Conservation (phyloP, 2,113 vertebrate genomes). For the Platichthys flesus region DNA sequence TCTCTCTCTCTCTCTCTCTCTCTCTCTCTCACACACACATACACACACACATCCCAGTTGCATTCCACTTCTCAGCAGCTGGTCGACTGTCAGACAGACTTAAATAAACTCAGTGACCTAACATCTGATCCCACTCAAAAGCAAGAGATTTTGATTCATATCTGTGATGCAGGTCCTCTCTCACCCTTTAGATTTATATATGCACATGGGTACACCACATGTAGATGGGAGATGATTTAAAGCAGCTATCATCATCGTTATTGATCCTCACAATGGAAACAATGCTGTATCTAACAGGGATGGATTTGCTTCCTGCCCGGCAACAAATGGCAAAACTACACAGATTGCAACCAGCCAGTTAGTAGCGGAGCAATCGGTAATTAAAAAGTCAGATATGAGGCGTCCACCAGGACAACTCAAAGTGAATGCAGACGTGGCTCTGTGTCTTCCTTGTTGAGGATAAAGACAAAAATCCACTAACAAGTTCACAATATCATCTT, state of each 20-base stretch:
- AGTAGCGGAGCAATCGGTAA: neutral
- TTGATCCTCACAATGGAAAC: neutral
- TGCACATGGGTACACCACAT: neutral
- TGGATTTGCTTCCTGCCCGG: neutral
- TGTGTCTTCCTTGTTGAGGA: no score
- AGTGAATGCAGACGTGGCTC: no score
- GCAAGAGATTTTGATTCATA: neutral
- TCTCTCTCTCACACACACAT: neutral
- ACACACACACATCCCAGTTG: neutral
- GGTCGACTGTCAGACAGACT: constrained; percentile 21
- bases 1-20: no score
- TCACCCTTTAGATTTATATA: constrained; percentile 1
- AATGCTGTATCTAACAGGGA: neutral
- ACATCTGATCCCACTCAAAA: neutral
- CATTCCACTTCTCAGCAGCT: constrained; percentile 40
- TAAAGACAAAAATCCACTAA: no score
- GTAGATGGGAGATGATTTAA: neutral
- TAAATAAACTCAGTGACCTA: constrained; percentile 21
- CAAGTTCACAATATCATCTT: no score
- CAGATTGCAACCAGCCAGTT: neutral
- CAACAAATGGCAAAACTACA: no score
- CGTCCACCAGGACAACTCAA: no score
- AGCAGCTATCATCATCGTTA: neutral
- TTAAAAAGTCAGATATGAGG: no score
- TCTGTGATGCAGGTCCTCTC: neutral